Evolutionary conservation across 2,113 vertebrate species (phyloP).

Genomic region (Meles meles): DNA sequence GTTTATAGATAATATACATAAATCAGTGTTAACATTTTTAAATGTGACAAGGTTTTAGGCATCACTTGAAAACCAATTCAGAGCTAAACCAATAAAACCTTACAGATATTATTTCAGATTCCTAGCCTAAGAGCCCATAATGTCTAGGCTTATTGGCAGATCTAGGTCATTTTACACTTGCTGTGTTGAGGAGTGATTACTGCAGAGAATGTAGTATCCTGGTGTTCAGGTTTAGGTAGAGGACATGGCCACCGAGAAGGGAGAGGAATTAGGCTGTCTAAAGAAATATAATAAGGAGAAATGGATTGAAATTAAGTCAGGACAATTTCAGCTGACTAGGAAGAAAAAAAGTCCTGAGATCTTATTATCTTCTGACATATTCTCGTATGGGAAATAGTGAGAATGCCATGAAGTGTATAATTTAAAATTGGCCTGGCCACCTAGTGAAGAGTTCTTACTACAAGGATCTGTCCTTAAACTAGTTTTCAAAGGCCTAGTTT

Average conservation of each 20-base stretch:
- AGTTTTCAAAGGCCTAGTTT: not conserved
- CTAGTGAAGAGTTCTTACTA: not conserved
- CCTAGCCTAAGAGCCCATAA: not conserved
- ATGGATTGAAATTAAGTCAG: conserved; percentile 34
- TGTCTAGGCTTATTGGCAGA: not conserved
- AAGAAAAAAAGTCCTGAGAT: conserved; percentile 43
- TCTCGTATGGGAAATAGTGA: not conserved
- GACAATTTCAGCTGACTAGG: conserved; percentile 29
- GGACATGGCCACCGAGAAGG: not conserved
- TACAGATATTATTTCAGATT: not conserved
- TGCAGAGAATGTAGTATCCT: not conserved
- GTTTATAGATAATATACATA: not conserved
- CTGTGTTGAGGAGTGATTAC: not conserved
- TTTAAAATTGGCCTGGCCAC: conserved; percentile 29
- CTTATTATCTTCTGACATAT: conserved; percentile 44
- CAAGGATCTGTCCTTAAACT: not conserved
- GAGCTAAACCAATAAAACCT: not conserved
- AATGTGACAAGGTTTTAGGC: not conserved
- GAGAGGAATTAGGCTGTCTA: not conserved
- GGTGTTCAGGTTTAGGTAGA: not conserved
- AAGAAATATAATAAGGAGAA: not conserved
- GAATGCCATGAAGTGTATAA: conserved; percentile 33
- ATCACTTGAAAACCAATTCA: not conserved
- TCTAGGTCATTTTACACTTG: not conserved
- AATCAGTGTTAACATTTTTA: not conserved